Evolutionary conservation across 2,797 vertebrate species (phyloP), one percentile per base, ranked within the genome.

Genomic region (Dicrostonyx torquatus): DNA sequence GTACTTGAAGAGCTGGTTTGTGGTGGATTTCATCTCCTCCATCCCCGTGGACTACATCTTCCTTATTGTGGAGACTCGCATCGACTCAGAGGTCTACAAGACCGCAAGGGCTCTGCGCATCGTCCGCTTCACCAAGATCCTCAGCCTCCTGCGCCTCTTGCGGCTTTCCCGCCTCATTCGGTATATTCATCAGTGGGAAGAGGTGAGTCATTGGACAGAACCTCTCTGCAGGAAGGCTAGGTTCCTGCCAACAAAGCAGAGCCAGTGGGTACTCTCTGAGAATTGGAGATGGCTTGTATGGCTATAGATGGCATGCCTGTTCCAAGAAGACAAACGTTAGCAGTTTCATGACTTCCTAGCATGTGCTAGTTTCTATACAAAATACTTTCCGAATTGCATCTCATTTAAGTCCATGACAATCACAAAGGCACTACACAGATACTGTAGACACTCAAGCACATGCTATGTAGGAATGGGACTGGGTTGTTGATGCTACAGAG

Each of bases 1-100:
- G 96, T 99, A 99, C 98, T 98, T 99, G 97, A 99, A 99, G 93
- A 99, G 99, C 97, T 99, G 99, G 99, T 99, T 99, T 6, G 99
- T 99, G 97, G 99, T 99, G 96, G 99, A 99, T 98, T 99, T 99
- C 98, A 99, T 99, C 98, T 99, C 99, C 95, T 99, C 99, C 97
- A 99, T 99, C 93, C 99, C 99, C 0, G 99, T 99, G 98, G 99
- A 99, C 99, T 99, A 99, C 98, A 99, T 99, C 97, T 99, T 99
- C 98, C 99, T 99, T 96, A 99, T 99, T 0, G 99, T 99, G 97
- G 99, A 99, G 98, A 99, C 99, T 0, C 99, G 99, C 97, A 99
- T 99, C 0, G 99, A 99, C 98, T 99, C 99, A 0, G 99, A 99
- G 98, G 99, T 99, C 98, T 99, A 99, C 97, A 99, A 99, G 98